These are phyloP conservation scores for Orussus abietinus DNA, from an alignment of 1,140 invertebrate species.

Conservation along the genomic window DNA sequence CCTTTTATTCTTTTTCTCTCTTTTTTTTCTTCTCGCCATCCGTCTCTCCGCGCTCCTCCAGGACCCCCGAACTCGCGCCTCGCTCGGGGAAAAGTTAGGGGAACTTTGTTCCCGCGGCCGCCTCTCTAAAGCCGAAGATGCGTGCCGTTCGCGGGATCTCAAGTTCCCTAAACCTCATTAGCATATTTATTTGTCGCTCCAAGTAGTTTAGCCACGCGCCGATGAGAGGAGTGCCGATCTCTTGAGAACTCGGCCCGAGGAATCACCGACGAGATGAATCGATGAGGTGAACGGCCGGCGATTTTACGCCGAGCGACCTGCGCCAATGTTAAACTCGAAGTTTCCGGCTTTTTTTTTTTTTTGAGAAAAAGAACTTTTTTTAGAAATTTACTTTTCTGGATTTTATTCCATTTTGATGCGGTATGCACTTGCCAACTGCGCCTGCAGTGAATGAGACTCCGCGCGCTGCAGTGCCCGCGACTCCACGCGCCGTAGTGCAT, in stretches of 20 bases:
- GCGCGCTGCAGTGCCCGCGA: too few species aligned
- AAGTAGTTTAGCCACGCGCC: constrained; percentile 26
- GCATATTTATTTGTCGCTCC: constrained; percentile 49
- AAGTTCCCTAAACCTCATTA: constrained; percentile 46
- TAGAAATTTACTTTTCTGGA: too few species aligned
- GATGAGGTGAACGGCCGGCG: constrained; percentile 10
- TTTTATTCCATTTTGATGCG: too few species aligned
- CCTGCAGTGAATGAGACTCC: too few species aligned
- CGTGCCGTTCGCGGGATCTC: constrained; percentile 40
- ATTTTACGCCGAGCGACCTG: neutral
- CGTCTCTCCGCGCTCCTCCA: constrained; percentile 9
- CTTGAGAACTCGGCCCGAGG: constrained; percentile 3
- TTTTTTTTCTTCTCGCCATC: constrained; percentile 10
- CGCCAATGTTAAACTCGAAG: too few species aligned
- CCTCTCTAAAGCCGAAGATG: constrained; percentile 38
- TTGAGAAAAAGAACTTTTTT: too few species aligned
- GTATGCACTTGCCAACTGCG: too few species aligned
- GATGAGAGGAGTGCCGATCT: constrained; percentile 13
- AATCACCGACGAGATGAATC: constrained; percentile 12
- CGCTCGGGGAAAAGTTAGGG: constrained; percentile 36
- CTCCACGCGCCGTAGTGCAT: too few species aligned
- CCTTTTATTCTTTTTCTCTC: constrained; percentile 23
- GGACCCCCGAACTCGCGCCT: constrained; percentile 3
- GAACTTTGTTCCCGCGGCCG: constrained; percentile 39
- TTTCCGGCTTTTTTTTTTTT: too few species aligned